Base-by-base conservation (phyloP, 2,113 vertebrate species). In the Xenopus borealis region DNA sequence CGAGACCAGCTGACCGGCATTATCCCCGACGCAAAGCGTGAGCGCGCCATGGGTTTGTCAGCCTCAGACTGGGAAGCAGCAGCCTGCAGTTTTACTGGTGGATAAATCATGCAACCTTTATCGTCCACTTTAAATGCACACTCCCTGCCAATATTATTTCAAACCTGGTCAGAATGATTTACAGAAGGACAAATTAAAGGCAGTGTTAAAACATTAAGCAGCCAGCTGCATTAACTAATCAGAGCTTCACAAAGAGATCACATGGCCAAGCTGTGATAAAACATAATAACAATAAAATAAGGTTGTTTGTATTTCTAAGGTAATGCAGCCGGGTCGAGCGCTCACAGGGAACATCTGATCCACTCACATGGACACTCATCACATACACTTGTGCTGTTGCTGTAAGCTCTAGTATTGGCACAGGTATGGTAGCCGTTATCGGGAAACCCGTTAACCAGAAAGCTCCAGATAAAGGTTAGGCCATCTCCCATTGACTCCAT, bases 191-290 rank as follows among this genome's bases (percentile, higher is more conserved):
- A 62, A 47, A 71, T 62, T 62, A 71, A 59, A 59, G 40, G 57
- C 69, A 47, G 55, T 11, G 33, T 46, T 71, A 46, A 62, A 47
- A 71, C 40, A 71, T 71, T 61, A 71, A 46, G n/a, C 55, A 71
- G 69, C 14, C 45, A 59, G 55, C 69, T 61, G 57, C 69, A 71
- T 61, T 71, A 71, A 71, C 18, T 58, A 71, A 70, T 70, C 53
- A 59, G 18, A 45, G 55, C 55, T 50, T 57, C 53, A 70, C 30
- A 9, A 53, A 59, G 68, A 70, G 18, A 17, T 44, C 27, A 58
- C 11, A 12, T 44, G 23, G 50, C 23, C 40, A 57, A 33, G 14
- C 0, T 57, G 12, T 19, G 20, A 47, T 7, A 50, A 13, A 27
- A 27, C 3, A 27, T 2, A 27, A 27, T 27, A 27, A 27, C 3